Base-by-base conservation (phyloP, 2,888 invertebrate genomes). In the Fragum fragum region DNA sequence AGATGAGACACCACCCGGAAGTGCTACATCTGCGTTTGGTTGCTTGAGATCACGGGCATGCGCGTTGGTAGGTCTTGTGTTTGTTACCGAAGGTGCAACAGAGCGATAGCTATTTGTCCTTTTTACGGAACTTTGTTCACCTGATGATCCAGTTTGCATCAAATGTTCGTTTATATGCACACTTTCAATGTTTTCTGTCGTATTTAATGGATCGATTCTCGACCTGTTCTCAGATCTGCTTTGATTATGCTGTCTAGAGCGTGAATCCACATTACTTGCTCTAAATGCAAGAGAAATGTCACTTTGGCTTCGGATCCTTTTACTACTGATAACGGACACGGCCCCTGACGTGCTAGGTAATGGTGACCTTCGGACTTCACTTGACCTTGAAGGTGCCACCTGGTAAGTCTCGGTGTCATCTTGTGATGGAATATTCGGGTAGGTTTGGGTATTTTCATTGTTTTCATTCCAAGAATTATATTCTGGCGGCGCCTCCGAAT, bases 401-500 rank as follows among this genome's bases (percentile, higher is more conserved):
- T 28, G 14, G 23, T 28, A 5, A 9, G 23, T 21, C 11, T 26
- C 73, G 9, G 18, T 32, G 32, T 26, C 42, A 42, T 52, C 21
- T 32, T 21, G n/a, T 47, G 29, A 16, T 11, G 47, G 70, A 39
- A 47, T 42, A 0, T 59, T 66, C 69, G 68, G 23, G 16, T 23
- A 2, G 68, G 57, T 29, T 72, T 36, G 11, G 18, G 1, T 59
- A 47, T 2, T 16, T 74, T 73, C 42, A 23, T 42, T 66, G 26
- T 26, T 57, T 57, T 57, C 57, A 14, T 23, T 57, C 66, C 42
- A 66, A 2, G 66, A 66, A 26, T 66, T 66, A 26, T 82, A 82
- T 28, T 42, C 70, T 3, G 83, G 83, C 9, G 83, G 83, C 6
- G 73, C 55, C 26, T 83, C 83, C 0, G 79, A 74, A 28, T 83